These are phyloP conservation scores for Brotula barbata DNA, from an alignment of 2,797 vertebrate species.

Conservation along the genomic window DNA sequence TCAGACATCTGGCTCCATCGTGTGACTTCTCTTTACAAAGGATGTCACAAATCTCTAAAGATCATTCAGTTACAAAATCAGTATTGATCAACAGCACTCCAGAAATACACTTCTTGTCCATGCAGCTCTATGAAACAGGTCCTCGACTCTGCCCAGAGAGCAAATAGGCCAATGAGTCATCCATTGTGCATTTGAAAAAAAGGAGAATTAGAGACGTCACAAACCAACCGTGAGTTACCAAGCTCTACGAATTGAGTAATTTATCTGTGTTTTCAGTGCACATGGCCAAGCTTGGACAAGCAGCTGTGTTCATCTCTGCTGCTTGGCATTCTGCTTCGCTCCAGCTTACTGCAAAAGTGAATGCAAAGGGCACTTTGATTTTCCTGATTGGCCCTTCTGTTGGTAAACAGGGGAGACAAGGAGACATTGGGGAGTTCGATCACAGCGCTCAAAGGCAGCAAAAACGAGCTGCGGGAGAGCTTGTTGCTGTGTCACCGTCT, in stretches of 20 bases:
- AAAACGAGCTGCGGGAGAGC: slow-evolving; percentile 17
- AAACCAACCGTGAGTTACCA: slow-evolving; percentile 19
- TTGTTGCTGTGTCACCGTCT: slow-evolving; percentile 24
- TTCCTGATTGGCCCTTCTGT: slow-evolving; percentile 65
- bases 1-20: slow-evolving; percentile 17
- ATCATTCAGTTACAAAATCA: slow-evolving; percentile 7
- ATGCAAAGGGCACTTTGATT: slow-evolving; percentile 78
- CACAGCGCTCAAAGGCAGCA: slow-evolving; percentile 19
- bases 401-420: slow-evolving; percentile 67
- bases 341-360: slow-evolving; percentile 70
- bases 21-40: background rate
- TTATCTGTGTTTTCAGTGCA: slow-evolving; percentile 55
- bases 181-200: background rate
- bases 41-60: slow-evolving; percentile 3
- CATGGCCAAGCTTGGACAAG: slow-evolving; percentile 45
- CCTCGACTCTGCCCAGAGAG: background rate
- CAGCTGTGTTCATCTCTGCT: slow-evolving; percentile 74
- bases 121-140: background rate
- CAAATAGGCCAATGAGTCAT: slow-evolving; percentile 1
- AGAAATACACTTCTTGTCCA: slow-evolving; percentile 12
- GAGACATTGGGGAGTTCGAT: slow-evolving; percentile 48
- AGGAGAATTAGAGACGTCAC: slow-evolving; percentile 12
- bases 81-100: slow-evolving; percentile 1
- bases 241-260: slow-evolving; percentile 42
- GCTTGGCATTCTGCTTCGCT: slow-evolving; percentile 78